These are phyloP conservation scores for Papilio glaucus DNA, from an alignment of 1,140 invertebrate species.

Conservation along the genomic window DNA sequence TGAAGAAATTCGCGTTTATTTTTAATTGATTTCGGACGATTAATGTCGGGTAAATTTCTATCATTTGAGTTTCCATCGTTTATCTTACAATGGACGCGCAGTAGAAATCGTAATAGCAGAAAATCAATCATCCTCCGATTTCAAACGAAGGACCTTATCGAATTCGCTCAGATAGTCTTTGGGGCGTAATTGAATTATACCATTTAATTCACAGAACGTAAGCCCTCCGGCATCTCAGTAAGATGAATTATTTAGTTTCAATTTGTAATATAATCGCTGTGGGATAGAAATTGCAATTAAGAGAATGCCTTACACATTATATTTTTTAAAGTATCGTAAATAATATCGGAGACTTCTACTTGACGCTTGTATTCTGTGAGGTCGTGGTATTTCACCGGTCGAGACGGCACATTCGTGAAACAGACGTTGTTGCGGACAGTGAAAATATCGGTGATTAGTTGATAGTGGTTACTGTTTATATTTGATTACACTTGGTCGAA, in stretches of 20 bases:
- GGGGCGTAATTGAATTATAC: constrained; percentile 11
- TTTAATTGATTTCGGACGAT: too few species aligned
- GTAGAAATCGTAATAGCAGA: not conserved
- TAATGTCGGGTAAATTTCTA: not conserved
- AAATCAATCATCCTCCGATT: constrained; percentile 15
- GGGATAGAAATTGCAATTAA: not conserved
- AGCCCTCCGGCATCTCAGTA: not conserved
- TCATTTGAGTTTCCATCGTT: not conserved
- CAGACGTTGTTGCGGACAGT: too few species aligned
- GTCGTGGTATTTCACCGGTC: too few species aligned
- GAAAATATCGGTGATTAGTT: too few species aligned
- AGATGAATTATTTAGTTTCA: constrained; percentile 9
- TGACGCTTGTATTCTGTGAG: too few species aligned
- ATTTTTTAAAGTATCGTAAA: too few species aligned
- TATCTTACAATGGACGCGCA: not conserved
- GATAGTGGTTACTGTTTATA: too few species aligned
- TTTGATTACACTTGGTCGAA: too few species aligned
- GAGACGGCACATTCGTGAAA: too few species aligned
- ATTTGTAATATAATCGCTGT: not conserved
- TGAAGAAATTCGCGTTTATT: too few species aligned
- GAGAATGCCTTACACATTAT: too few species aligned
- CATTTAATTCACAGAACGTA: not conserved
- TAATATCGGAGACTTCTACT: too few species aligned
- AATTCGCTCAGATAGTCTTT: constrained; percentile 3
- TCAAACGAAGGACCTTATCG: not conserved